Percentiles rank a stretch among this genome's conserved stretches.
Conservation (phyloP, 2,797 vertebrate genomes). For the Sebastolobus altivelis region DNA sequence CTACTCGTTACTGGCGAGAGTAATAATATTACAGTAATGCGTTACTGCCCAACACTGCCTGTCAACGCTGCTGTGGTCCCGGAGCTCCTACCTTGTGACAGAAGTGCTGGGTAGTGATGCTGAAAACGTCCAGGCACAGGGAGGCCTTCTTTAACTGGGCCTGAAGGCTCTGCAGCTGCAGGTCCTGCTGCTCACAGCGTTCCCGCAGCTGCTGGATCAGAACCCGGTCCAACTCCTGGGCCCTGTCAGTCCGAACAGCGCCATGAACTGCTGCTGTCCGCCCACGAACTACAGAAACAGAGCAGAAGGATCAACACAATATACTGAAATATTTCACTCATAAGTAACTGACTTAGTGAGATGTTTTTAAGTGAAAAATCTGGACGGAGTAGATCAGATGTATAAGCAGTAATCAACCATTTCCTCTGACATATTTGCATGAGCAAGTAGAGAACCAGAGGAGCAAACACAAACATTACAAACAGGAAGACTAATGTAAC, state of each 20-base stretch:
- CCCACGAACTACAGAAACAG: slow-evolving; percentile 49
- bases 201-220: slow-evolving; percentile 89
- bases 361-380: too few relatives aligned
- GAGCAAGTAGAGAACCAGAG: background rate
- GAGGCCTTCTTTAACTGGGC: slow-evolving; percentile 87
- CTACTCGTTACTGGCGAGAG: too few relatives aligned
- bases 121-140: slow-evolving; percentile 90
- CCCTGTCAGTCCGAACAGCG: slow-evolving; percentile 55
- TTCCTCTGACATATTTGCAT: too few relatives aligned
- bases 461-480: background rate
- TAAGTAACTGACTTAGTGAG: background rate
- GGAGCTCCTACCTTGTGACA: slow-evolving; percentile 87
- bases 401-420: too few relatives aligned
- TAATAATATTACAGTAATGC: too few relatives aligned
- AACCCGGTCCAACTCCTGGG: slow-evolving; percentile 78
- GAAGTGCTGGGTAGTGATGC: slow-evolving; percentile 93
- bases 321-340: background rate
- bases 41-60: too few relatives aligned
- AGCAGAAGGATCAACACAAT: background rate
- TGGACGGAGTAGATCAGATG: background rate
- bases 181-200: slow-evolving; percentile 89
- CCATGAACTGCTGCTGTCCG: slow-evolving; percentile 18
- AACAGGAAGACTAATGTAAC: background rate
- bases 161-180: slow-evolving; percentile 85
- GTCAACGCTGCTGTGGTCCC: background rate